Evolutionary conservation across 2,113 vertebrate species (phyloP), one percentile per base, ranked within the genome.

Genomic region (Carassius carassius): DNA sequence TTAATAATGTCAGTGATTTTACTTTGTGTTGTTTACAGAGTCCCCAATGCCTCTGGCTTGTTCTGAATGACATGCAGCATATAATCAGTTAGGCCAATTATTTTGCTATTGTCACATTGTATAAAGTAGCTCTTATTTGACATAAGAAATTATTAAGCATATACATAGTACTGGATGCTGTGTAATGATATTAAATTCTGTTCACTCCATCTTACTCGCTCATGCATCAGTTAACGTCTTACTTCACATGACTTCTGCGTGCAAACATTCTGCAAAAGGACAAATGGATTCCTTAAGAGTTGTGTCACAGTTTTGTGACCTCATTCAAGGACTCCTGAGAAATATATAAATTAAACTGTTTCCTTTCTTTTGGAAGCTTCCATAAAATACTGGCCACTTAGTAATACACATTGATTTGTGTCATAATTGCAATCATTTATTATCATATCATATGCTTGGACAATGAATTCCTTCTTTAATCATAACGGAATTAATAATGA

Each of bases 381-480:
- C 8, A 60, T 58, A 7, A 78, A 23, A 23, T 62, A 41, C 23
- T 65, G 37, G n/a, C 65, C 35, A 23, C 6, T 6, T 9, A 65
- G 23, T 80, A 41, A 49, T 11, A 47, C 23, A 14, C 29, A 80
- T 80, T 29, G 41, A 80, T 67, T 74, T 83, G 65, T 84, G 47
- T 69, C 29, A 12, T 17, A 63, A 60, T 17, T 25, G 21, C 11
- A 63, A 3, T 44, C 58, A 79, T 79, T 51, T 51, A 47, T 62
- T 78, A 60, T 9, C 29, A n/a, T 60, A 10, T 32, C 25, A 23
- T 16, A 78, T n/a, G 77, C 4, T 44, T 4, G 21, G 1, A 79
- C 23, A 76, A 7, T 54, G 49, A 56, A 4, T 32, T n/a, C 1
- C 54, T 35, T 23, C 3, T 44, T 62, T 41, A 17, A 44, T 44